Percentiles rank a stretch among this genome's conserved stretches.
Evolutionary conservation across 2,888 invertebrate species (phyloP).

Genomic region (Mythimna lalbum): DNA sequence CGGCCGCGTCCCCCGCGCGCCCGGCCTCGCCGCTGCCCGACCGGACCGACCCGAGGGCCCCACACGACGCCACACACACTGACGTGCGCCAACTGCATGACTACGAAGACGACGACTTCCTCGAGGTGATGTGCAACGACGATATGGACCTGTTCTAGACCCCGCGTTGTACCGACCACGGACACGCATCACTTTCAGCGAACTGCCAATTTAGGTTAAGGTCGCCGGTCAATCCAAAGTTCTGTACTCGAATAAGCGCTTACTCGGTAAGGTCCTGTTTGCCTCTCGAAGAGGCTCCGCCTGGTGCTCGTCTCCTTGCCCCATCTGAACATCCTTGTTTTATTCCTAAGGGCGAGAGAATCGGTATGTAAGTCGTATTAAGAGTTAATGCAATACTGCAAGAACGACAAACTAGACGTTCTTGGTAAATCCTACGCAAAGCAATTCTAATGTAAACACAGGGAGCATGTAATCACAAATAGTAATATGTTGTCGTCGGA

Average conservation of each 20-base stretch:
- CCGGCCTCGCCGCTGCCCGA: slow-evolving; percentile 61
- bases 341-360: slow-evolving; percentile 40
- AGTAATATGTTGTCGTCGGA: slow-evolving; percentile 17
- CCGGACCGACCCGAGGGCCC: slow-evolving; percentile 45
- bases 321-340: slow-evolving; percentile 31
- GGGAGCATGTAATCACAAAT: slow-evolving; percentile 38
- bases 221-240: slow-evolving; percentile 49
- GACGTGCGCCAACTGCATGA: slow-evolving; percentile 76
- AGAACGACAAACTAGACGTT: slow-evolving; percentile 22
- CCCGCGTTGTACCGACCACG: not conserved
- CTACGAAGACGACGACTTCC: slow-evolving; percentile 93
- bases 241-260: slow-evolving; percentile 52
- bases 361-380: slow-evolving; percentile 40
- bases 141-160: slow-evolving; percentile 93
- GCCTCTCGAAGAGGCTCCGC: slow-evolving; percentile 32
- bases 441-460: slow-evolving; percentile 46
- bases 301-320: slow-evolving; percentile 55
- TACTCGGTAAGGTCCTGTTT: slow-evolving; percentile 22
- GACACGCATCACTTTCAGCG: slow-evolving; percentile 21
- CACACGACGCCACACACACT: slow-evolving; percentile 62
- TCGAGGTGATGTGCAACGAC: slow-evolving; percentile 93
- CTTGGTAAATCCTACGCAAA: slow-evolving; percentile 34
- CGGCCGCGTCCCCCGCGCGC: slow-evolving; percentile 56
- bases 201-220: slow-evolving; percentile 46
- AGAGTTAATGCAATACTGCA: slow-evolving; percentile 26